These are phyloP conservation scores for Anoplopoma fimbria DNA, from an alignment of 2,113 vertebrate species.

Conservation along the genomic window DNA sequence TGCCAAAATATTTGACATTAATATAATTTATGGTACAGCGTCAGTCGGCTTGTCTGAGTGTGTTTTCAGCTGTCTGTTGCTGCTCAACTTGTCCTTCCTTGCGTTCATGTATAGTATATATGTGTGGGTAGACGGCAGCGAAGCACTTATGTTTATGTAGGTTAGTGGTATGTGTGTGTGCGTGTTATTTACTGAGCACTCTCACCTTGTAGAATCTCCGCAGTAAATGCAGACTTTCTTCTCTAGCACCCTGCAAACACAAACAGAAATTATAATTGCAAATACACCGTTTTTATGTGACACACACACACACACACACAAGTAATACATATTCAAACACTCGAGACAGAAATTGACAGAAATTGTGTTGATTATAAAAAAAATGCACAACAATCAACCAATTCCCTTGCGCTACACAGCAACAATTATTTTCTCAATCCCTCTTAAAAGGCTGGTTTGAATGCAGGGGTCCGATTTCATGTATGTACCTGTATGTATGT, in stretches of 20 bases:
- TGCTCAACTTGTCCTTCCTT: background rate
- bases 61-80: background rate
- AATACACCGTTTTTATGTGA: background rate
- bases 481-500: too few relatives aligned
- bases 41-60: background rate
- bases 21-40: background rate
- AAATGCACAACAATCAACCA: background rate
- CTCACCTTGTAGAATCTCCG: conserved; percentile 94
- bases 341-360: background rate
- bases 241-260: conserved; percentile 90
- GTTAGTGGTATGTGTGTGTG: background rate
- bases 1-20: background rate
- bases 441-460: too few relatives aligned
- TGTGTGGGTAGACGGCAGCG: background rate
- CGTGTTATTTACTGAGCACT: background rate
- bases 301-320: background rate
- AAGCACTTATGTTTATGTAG: background rate
- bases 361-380: background rate
- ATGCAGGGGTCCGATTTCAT: too few relatives aligned
- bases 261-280: background rate
- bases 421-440: too few relatives aligned
- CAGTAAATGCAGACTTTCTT: conserved; percentile 95
- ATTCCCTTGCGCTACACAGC: background rate
- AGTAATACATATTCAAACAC: background rate
- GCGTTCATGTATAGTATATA: background rate